phyloP scores from a whole-genome alignment of 2,888 invertebrate species.

The Netelia melanura region DNA sequence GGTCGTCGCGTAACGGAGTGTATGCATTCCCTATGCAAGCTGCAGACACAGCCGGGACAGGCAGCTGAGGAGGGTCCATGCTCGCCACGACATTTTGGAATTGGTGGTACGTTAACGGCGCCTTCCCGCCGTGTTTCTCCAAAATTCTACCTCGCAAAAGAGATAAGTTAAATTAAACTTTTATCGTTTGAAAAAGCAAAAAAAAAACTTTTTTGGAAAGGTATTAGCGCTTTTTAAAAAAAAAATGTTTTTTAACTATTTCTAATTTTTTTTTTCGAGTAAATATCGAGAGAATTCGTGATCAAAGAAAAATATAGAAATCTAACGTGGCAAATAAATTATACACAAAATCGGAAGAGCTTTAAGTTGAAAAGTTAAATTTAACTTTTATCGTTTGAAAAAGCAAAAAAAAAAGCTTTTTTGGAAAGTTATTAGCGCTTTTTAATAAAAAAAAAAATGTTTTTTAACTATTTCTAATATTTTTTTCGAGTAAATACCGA shows the following conservation, averaged over 20 bases:
- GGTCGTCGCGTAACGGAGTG: constrained; percentile 91
- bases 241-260: too few relatives aligned
- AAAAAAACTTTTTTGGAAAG: not conserved
- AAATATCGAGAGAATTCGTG: too few relatives aligned
- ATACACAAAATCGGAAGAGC: too few relatives aligned
- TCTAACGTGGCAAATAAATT: too few relatives aligned
- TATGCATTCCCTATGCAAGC: constrained; percentile 87
- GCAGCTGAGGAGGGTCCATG: constrained; percentile 90
- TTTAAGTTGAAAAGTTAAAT: not conserved
- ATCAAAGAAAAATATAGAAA: too few relatives aligned
- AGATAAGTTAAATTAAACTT: constrained; percentile 4
- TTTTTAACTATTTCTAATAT: too few relatives aligned
- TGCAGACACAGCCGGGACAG: constrained; percentile 87
- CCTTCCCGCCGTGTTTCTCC: constrained; percentile 91
- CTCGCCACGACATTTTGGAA: constrained; percentile 92
- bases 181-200: not conserved
- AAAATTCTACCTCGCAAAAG: constrained; percentile 88
- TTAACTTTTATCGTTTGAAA: not conserved
- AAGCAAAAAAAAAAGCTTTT: not conserved
- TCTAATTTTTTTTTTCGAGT: too few relatives aligned
- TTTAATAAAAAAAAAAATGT: too few relatives aligned
- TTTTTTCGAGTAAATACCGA: too few relatives aligned
- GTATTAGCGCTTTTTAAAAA: too few relatives aligned
- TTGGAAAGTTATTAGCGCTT: too few relatives aligned
- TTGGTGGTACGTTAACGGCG: constrained; percentile 94